Evolutionary conservation across 2,113 vertebrate species (phyloP), one percentile per base, ranked within the genome.

Genomic region (Oryzias woworae): DNA sequence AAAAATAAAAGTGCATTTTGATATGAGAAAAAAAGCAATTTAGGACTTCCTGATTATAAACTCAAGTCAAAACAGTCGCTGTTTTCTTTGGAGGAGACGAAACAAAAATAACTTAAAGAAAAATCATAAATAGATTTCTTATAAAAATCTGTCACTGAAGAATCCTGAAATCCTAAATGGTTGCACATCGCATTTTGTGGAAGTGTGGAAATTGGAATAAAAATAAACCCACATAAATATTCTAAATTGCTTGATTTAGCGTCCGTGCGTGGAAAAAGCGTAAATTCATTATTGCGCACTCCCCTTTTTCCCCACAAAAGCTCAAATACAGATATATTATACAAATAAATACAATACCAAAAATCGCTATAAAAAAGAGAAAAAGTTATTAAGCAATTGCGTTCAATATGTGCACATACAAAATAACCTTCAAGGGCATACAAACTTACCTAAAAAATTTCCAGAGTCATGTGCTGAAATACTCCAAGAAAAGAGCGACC

Each of bases 361-460:
- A 20, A 20, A 20, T 2, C n/a, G 0, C 12, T 12, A 12, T 7
- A 17, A 48, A 48, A 18, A 8, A 7, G n/a, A 2, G 15, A 17
- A 45, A 45, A 45, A 45, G 5, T 12, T 36, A 36, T 36, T 36
- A 16, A 45, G 1, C 6, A 4, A 13, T 14, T 44, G 43, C 15
- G 15, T 44, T 44, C 43, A 14, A 10, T 16, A 15, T 17, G 16
- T 45, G 36, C 16, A n/a, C 31, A 31, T 8, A 24, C 57, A 57
- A 47, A 17, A 41, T 23, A 53, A 23, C 8, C 8, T 28, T 1
- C 8, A 63, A 42, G 36, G 2, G 23, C 17, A 17, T 4, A 5
- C 8, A 61, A 79, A 71, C 69, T 74, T 74, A 84, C 85, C 65
- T 82, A 28, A 77, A 75, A 63, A 85, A 48, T 66, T 58, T 57